Conservation (phyloP, 2,113 vertebrate genomes). For the Circaetus cinerascens region DNA sequence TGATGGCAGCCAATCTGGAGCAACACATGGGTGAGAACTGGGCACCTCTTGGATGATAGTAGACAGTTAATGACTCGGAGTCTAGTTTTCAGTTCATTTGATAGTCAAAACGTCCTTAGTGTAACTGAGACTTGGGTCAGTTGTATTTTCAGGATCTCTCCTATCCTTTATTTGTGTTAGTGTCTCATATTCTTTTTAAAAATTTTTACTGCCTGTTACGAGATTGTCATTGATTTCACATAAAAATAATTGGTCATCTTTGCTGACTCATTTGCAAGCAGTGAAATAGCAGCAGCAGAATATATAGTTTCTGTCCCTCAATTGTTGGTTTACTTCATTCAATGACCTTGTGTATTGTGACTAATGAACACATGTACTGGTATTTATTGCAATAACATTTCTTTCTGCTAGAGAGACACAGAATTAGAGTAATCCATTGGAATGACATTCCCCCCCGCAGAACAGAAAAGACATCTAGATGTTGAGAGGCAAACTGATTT, state of each 20-base stretch:
- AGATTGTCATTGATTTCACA: not conserved
- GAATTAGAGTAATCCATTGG: not conserved
- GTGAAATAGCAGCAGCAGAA: not conserved
- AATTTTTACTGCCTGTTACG: not conserved
- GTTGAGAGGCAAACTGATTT: not conserved
- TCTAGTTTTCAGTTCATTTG: not conserved
- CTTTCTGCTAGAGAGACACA: not conserved
- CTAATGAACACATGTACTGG: not conserved
- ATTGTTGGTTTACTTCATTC: not conserved
- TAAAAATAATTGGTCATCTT: not conserved
- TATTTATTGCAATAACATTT: not conserved
- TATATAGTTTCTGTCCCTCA: not conserved
- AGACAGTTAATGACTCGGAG: rapidly evolving
- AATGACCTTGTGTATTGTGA: not conserved
- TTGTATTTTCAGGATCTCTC: not conserved
- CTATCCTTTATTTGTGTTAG: not conserved
- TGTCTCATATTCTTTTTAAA: not conserved
- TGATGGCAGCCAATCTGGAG: not conserved
- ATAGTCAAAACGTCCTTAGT: not conserved
- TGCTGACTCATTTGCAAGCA: not conserved
- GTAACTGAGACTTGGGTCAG: not conserved
- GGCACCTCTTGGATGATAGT: not conserved
- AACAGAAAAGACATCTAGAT: not conserved
- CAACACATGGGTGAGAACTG: not conserved
- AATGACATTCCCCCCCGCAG: not conserved